Conservation (phyloP, 2,113 vertebrate species). For the Ceyx margarethae region DNA sequence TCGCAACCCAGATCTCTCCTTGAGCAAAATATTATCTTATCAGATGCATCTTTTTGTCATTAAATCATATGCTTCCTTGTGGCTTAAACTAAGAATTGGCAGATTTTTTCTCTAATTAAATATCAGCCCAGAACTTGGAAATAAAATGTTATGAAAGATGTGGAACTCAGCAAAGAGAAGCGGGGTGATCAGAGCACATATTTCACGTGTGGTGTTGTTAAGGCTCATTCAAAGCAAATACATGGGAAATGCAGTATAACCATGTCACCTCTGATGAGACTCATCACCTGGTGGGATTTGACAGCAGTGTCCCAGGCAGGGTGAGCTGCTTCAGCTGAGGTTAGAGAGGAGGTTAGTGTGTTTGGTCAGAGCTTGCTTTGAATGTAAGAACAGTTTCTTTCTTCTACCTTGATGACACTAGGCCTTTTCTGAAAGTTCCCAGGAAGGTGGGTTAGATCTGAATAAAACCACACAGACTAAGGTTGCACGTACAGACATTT, state of each 20-base stretch:
- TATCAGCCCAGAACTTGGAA: not conserved
- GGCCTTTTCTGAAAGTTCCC: not conserved
- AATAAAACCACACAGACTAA: not conserved
- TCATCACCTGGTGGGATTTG: not conserved
- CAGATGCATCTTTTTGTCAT: conserved; percentile 42
- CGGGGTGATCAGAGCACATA: not conserved
- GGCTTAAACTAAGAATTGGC: not conserved
- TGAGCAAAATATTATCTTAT: conserved; percentile 59
- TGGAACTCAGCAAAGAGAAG: not conserved
- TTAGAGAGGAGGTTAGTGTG: not conserved
- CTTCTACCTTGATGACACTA: not conserved
- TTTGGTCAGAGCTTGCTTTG: not conserved
- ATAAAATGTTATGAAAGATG: not conserved
- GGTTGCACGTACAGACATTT: not conserved
- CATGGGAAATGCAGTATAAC: not conserved
- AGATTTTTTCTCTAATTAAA: not conserved
- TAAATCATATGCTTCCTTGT: conserved; percentile 51
- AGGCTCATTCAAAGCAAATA: not conserved
- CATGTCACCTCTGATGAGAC: not conserved
- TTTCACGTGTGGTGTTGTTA: not conserved
- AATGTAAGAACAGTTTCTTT: not conserved
- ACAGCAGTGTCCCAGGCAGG: not conserved
- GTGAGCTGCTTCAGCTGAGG: not conserved
- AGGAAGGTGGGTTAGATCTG: not conserved
- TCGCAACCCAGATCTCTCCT: not conserved